A percentile compares a stretch with the other conserved stretches of the same genome.
These are phyloP conservation scores for Megastigmus dorsalis DNA, from an alignment of 2,888 invertebrate species.

Conservation along the genomic window DNA sequence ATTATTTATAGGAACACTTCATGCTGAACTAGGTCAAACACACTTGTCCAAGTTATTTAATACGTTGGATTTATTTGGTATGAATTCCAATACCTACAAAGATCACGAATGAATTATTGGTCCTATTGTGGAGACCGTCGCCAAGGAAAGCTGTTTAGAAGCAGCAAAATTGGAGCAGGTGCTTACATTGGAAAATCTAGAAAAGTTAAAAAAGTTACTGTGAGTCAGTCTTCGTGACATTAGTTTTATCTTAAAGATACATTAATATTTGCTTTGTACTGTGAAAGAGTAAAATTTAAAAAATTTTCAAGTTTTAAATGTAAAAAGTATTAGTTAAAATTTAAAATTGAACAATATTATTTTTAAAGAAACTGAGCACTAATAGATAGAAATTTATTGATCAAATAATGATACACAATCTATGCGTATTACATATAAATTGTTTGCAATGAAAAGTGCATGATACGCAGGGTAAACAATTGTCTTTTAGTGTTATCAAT, in stretches of 20 bases:
- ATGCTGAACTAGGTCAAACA: conserved; percentile 30
- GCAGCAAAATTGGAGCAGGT: conserved; percentile 26
- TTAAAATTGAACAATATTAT: no score
- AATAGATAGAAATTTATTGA: background rate
- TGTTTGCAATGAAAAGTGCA: no score
- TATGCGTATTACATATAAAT: no score
- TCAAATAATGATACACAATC: background rate
- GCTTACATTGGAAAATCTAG: conserved; percentile 35
- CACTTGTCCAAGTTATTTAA: conserved; percentile 28
- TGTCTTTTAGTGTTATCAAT: no score
- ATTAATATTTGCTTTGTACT: no score
- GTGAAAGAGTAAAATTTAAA: no score
- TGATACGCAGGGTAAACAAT: no score
- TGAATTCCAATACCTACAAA: conserved; percentile 7
- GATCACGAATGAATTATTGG: conserved; percentile 36
- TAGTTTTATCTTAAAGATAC: no score
- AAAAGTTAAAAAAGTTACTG: conserved; percentile 40
- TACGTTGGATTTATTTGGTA: conserved; percentile 15
- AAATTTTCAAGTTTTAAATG: no score
- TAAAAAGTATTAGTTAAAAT: no score
- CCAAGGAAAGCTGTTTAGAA: conserved; percentile 43
- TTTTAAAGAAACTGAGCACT: no score
- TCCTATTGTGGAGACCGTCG: conserved; percentile 30
- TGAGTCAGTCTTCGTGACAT: no score
- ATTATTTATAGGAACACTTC: conserved; percentile 39